These are phyloP conservation scores for Astur gentilis DNA, from an alignment of 2,113 vertebrate species.

Conservation along the genomic window DNA sequence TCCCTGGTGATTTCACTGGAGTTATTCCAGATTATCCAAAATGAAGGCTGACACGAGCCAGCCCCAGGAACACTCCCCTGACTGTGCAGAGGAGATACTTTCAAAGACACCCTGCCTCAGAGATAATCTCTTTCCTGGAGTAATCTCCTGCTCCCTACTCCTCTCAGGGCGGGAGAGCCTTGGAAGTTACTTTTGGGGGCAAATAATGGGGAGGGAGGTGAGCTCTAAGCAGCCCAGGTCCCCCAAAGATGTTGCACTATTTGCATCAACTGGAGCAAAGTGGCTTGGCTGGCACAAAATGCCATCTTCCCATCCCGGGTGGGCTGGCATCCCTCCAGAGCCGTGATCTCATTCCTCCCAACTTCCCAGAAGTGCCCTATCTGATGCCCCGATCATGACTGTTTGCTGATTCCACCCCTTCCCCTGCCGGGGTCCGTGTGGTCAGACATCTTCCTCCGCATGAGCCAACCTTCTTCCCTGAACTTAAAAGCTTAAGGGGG, in stretches of 20 bases:
- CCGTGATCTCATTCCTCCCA: background rate
- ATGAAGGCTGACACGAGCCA: background rate
- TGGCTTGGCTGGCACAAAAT: background rate
- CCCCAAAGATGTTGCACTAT: background rate
- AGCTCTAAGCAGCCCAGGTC: background rate
- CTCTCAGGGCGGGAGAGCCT: background rate
- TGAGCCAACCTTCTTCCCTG: background rate
- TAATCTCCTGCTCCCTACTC: background rate
- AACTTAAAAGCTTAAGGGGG: background rate
- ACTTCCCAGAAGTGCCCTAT: background rate
- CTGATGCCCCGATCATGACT: background rate
- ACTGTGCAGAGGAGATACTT: background rate
- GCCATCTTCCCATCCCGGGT: background rate
- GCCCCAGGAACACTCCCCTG: background rate
- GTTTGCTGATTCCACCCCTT: background rate
- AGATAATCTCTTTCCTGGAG: background rate
- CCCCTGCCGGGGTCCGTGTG: background rate
- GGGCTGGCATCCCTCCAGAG: background rate
- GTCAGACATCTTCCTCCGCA: background rate
- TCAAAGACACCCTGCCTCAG: background rate
- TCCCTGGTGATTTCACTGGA: background rate
- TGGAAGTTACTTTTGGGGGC: background rate
- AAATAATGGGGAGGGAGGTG: background rate
- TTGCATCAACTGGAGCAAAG: background rate
- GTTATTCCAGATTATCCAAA: constrained; percentile 18